These are phyloP conservation scores for Spizella passerina DNA, from an alignment of 2,797 vertebrate species.

Conservation along the genomic window DNA sequence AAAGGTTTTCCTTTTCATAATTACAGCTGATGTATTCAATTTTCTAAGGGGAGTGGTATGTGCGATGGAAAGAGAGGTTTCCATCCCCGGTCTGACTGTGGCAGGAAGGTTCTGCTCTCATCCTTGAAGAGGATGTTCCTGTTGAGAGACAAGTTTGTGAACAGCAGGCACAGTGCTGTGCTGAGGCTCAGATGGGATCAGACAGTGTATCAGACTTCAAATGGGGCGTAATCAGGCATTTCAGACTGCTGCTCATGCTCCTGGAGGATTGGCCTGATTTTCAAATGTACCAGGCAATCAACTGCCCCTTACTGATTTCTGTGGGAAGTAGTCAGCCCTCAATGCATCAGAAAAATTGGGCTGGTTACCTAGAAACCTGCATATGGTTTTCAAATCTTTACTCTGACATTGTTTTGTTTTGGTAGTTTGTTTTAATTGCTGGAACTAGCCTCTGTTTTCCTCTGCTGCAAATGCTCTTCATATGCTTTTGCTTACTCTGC, in stretches of 20 bases:
- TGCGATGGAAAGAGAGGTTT: not conserved
- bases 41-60: not conserved
- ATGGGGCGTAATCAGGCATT: not conserved
- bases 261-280: slow-evolving; percentile 23
- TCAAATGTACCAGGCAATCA: not conserved
- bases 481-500: not conserved
- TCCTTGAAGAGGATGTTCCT: not conserved
- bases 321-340: not conserved
- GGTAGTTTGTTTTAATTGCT: not conserved
- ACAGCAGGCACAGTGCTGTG: not conserved
- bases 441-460: not conserved
- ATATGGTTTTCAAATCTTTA: not conserved
- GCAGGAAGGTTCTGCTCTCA: not conserved
- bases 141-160: not conserved
- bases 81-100: not conserved
- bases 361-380: slow-evolving; percentile 13
- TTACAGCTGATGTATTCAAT: not conserved
- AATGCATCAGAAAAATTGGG: not conserved
- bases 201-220: not conserved
- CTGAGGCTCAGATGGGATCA: not conserved
- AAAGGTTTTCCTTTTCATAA: not conserved
- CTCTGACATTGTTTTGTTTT: not conserved
- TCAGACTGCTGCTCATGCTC: not conserved
- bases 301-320: not conserved
- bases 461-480: not conserved